These are phyloP conservation scores for Sitophilus oryzae DNA, from an alignment of 1,140 invertebrate genomes.

Conservation along the genomic window DNA sequence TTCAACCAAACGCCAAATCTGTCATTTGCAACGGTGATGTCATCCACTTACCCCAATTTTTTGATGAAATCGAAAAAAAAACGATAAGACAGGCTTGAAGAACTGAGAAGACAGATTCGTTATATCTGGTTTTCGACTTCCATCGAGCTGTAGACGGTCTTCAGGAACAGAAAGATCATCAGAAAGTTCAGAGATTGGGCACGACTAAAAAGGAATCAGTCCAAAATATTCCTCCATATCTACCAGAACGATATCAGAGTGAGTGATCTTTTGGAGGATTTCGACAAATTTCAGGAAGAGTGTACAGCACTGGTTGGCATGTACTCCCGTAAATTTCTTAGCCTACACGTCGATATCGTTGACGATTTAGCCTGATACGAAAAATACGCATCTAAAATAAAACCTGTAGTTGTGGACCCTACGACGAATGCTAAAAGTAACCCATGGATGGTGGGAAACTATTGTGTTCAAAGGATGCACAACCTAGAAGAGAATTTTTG, in stretches of 20 bases:
- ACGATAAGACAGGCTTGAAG: slow-evolving; percentile 82
- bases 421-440: too few species aligned
- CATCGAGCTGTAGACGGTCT: slow-evolving; percentile 92
- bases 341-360: too few species aligned
- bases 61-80: slow-evolving; percentile 92
- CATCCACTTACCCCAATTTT: slow-evolving; percentile 90
- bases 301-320: too few species aligned
- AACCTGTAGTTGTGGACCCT: too few species aligned
- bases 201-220: slow-evolving; percentile 99
- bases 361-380: too few species aligned
- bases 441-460: too few species aligned
- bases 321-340: too few species aligned
- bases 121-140: slow-evolving; percentile 92
- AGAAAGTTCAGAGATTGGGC: slow-evolving; percentile 72
- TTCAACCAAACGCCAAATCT: slow-evolving; percentile 85
- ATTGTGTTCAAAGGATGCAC: too few species aligned
- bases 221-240: slow-evolving; percentile 97
- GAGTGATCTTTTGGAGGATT: slow-evolving; percentile 90
- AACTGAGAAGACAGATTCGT: slow-evolving; percentile 80
- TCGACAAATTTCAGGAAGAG: slow-evolving; percentile 81
- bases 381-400: too few species aligned
- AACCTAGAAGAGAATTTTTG: too few species aligned
- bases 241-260: slow-evolving; percentile 88
- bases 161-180: slow-evolving; percentile 85
- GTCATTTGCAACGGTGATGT: slow-evolving; percentile 99